A percentile compares a stretch with the other conserved stretches of the same genome.
These are phyloP conservation scores for Glaucomys volans DNA, from an alignment of 2,113 vertebrate species.

Conservation along the genomic window DNA sequence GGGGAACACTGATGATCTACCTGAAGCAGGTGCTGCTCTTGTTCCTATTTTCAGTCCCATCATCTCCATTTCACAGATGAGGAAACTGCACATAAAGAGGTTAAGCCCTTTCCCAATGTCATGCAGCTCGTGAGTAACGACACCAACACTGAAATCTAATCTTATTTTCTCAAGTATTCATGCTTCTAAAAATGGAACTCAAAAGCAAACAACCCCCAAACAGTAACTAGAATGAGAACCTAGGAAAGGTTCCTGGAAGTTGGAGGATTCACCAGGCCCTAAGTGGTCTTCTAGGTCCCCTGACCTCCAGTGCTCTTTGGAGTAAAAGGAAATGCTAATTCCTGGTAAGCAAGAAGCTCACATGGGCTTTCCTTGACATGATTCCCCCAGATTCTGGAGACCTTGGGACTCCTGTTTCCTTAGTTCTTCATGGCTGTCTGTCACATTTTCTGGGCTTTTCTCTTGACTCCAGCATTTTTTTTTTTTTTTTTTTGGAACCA, in stretches of 20 bases:
- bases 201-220: background rate
- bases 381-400: background rate
- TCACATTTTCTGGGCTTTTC: background rate
- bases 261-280: background rate
- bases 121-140: background rate
- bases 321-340: background rate
- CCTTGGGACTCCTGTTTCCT: background rate
- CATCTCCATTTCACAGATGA: background rate
- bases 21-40: background rate
- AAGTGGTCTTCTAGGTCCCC: background rate
- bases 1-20: background rate
- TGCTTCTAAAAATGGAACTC: background rate
- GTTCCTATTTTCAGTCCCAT: background rate
- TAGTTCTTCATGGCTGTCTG: background rate
- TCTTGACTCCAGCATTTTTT: background rate
- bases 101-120: background rate
- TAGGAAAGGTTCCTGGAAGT: background rate
- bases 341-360: background rate
- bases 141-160: background rate
- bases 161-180: background rate
- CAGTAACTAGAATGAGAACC: background rate
- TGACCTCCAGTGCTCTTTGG: fast-evolving
- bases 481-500: too few relatives aligned
- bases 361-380: background rate
- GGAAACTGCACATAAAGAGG: background rate